Base-by-base conservation (phyloP, 2,797 vertebrate genomes). In the Phoxinus dragarum region DNA sequence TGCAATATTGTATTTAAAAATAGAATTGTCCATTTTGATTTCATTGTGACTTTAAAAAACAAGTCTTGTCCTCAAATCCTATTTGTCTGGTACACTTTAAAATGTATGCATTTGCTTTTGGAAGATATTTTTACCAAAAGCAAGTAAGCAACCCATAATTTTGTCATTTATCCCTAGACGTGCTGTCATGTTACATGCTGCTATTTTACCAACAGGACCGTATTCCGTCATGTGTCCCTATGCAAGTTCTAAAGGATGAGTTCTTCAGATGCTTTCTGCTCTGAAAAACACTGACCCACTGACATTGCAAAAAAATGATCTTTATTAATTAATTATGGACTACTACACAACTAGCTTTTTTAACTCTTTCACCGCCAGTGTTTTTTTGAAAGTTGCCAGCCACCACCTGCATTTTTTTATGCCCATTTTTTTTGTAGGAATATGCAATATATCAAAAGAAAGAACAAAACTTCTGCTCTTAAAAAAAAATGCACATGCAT, bases 301-400 rank as follows among this genome's bases (percentile, higher is more conserved):
- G 61, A 52, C 59, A 27, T 12, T 6, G 34, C 81, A 44, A 49
- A 34, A 40, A 31, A 8, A 61, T 2, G 2, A 44, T 84, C n/a
- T 69, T 42, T 67, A 84, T 77, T 78, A 21, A 84, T 84, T 69
- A 56, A 78, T 85, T 78, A 87, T 89, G 77, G 54, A 87, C 88
- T 83, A 72, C 59, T 49, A 49, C 47, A 49, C 4, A 6, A 12
- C 16, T 16, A 14, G 12, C 47, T 49, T 49, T 49, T 4, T 14
- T 77, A 77, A 44, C 44, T 44, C 1, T 12, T 44, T 12, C 44
- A 3, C 3, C 3, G 10, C 10, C 44, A 44, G 44, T 3, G 3
- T 44, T 44, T 44, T 44, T 44, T 12, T 10, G 12, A 44, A 44
- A 44, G 3, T 44, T 44, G 11, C 44, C 42, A 11, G 42, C 10